Percentiles rank a stretch among this genome's conserved stretches.
These are phyloP conservation scores for Gephyroberyx darwinii DNA, from an alignment of 2,797 vertebrate species.

Conservation along the genomic window DNA sequence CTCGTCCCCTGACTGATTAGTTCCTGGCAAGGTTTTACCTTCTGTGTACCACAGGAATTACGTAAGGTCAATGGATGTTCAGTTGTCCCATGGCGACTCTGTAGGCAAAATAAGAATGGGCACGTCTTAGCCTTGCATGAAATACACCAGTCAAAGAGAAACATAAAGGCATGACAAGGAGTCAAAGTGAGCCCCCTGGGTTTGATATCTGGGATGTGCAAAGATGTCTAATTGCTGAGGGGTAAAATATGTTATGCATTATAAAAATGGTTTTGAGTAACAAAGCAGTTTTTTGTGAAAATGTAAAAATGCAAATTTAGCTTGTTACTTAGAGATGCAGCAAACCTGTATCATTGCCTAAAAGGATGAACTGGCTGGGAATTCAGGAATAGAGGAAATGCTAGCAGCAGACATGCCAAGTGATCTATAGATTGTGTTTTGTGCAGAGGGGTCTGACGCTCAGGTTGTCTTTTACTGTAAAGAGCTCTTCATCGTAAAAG, in stretches of 20 bases:
- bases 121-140: slow-evolving; percentile 13
- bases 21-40: slow-evolving; percentile 5
- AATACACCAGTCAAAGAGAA: slow-evolving; percentile 21
- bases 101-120: slow-evolving; percentile 17
- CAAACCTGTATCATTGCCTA: slow-evolving; percentile 67
- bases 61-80: slow-evolving; percentile 46
- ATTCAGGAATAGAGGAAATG: slow-evolving; percentile 57
- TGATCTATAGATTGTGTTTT: slow-evolving; percentile 39
- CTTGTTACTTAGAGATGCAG: slow-evolving; percentile 61
- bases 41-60: slow-evolving; percentile 42
- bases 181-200: slow-evolving; percentile 71
- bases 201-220: slow-evolving; percentile 77
- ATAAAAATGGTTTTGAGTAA: slow-evolving; percentile 61
- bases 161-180: slow-evolving; percentile 56
- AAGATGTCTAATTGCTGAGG: slow-evolving; percentile 68
- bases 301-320: slow-evolving; percentile 70
- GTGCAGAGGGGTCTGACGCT: slow-evolving; percentile 39
- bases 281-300: slow-evolving; percentile 69
- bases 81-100: slow-evolving; percentile 35
- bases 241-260: slow-evolving; percentile 59
- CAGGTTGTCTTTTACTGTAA: slow-evolving; percentile 27
- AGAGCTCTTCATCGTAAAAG: slow-evolving; percentile 31
- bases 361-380: slow-evolving; percentile 57
- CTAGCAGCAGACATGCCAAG: slow-evolving; percentile 45
- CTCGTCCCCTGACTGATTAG: slow-evolving; percentile 8